Base-by-base conservation (phyloP, 2,113 vertebrate genomes). In the Halcyon senegalensis region DNA sequence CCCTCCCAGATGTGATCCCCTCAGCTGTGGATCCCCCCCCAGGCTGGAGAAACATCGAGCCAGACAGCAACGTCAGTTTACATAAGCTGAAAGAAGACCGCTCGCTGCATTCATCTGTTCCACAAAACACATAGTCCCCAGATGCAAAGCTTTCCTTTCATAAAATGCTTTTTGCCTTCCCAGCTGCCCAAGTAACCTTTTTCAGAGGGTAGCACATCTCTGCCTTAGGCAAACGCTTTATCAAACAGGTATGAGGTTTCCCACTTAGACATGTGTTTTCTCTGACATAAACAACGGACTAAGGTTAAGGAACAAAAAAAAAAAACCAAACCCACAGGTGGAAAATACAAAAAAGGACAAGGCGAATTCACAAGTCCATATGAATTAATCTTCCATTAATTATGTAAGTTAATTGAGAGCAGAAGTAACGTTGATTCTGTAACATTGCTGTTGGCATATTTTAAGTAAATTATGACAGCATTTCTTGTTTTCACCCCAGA, bases 201-300 rank as follows among this genome's bases (percentile, higher is more conserved):
- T 16, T 12, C 53, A 39, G 81, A 63, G 58, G 66, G 48, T 5
- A 25, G 53, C n/a, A 15, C 84, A 77, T 46, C 64, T 89, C 55
- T 67, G 68, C n/a, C 43, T 56, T 11, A 46, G 9, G 28, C 41
- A 69, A 53, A 50, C 1, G 3, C 25, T 51, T 73, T 50, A 46
- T 27, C 63, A 56, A 39, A 28, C 1, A 10, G 4, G 7, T 27
- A 16, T 16, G 55, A 80, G 50, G 33, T 67, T 68, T 44, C 35
- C 39, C 44, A 39, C 27, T 68, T 27, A 21, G 10, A 25, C 13
- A 9, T 0, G 0, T 14, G 9, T 48, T 63, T 82, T 20, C 31
- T 74, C 41, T 5, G 6, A 46, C 62, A 63, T 13, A 59, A 55
- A 13, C 2, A 62, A 67, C 35, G 59, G 15, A 13, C 15, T 9